These are phyloP conservation scores for Eciton burchellii DNA, from an alignment of 1,140 invertebrate genomes.

Conservation along the genomic window DNA sequence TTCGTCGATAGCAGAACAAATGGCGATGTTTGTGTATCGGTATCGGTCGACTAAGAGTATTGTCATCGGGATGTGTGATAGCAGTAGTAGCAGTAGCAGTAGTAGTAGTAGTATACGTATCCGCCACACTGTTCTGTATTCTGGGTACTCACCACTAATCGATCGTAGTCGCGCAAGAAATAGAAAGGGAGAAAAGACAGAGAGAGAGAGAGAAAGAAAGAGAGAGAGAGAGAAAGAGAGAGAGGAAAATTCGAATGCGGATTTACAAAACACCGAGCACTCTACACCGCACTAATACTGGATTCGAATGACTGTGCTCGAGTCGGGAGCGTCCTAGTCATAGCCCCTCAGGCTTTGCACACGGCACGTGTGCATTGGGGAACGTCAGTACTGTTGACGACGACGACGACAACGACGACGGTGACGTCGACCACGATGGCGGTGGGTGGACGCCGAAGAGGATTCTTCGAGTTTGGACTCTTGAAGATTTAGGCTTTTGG, in stretches of 20 bases:
- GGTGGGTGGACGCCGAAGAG: conserved; percentile 3
- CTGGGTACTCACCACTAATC: conserved; percentile 71
- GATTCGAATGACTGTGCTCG: conserved; percentile 85
- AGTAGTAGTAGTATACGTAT: conserved; percentile 21
- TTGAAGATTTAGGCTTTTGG: neutral
- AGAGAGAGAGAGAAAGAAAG: conserved; percentile 48
- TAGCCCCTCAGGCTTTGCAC: conserved; percentile 83
- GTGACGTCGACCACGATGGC: conserved; percentile 53
- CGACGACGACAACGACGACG: conserved; percentile 55
- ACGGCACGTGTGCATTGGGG: conserved; percentile 83
- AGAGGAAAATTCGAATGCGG: conserved; percentile 61
- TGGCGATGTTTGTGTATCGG: conserved; percentile 23
- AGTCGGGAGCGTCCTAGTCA: conserved; percentile 84
- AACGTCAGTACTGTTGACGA: conserved; percentile 80
- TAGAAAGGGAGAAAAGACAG: conserved; percentile 56
- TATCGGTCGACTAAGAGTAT: conserved; percentile 6
- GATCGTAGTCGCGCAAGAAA: conserved; percentile 63
- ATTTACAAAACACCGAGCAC: conserved; percentile 74
- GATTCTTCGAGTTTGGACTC: neutral
- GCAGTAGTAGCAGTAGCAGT: conserved; percentile 6
- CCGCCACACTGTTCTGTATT: conserved; percentile 46
- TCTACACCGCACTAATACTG: conserved; percentile 85
- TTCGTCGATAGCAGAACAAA: conserved; percentile 24
- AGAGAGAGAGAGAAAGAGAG: conserved; percentile 76
- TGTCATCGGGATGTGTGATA: neutral